phyloP scores from a whole-genome alignment of 2,888 invertebrate species.

The Tenthredo distinguenda region DNA sequence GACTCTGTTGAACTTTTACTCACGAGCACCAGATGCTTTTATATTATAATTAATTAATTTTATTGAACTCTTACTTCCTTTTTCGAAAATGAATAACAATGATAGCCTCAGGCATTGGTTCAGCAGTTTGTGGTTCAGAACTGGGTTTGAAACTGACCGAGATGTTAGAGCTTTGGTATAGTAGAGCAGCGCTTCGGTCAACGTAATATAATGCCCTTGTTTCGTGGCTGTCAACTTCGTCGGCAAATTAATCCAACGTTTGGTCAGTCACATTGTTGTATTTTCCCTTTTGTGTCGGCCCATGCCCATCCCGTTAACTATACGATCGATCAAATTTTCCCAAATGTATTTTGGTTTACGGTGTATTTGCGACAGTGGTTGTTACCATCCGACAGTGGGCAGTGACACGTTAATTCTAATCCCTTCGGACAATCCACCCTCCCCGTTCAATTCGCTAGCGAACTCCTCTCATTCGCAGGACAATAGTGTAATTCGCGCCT shows the following conservation, averaged over 20 bases:
- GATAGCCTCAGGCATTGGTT: background rate
- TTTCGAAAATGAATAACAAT: background rate
- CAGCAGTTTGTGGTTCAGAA: constrained; percentile 38
- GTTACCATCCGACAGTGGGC: constrained; percentile 40
- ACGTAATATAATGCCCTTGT: background rate
- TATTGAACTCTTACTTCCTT: background rate
- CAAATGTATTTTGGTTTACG: constrained; percentile 43
- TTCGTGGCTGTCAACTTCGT: background rate
- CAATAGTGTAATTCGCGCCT: constrained; percentile 72
- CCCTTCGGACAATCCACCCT: constrained; percentile 30
- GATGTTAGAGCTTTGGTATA: background rate
- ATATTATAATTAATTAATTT: constrained; percentile 52
- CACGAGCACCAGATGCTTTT: constrained; percentile 46
- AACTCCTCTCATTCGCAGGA: constrained; percentile 72
- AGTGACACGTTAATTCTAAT: constrained; percentile 66
- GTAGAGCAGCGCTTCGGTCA: background rate
- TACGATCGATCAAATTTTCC: constrained; percentile 51
- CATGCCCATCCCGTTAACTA: background rate
- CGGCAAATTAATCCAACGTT: constrained; percentile 45
- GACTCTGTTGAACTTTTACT: background rate
- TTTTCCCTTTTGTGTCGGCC: constrained; percentile 17
- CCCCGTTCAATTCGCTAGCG: constrained; percentile 57
- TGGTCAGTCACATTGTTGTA: constrained; percentile 33
- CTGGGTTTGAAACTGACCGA: background rate
- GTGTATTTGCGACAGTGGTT: constrained; percentile 44